Base-by-base conservation (phyloP, 2,888 invertebrate species). In the Troides helena region DNA sequence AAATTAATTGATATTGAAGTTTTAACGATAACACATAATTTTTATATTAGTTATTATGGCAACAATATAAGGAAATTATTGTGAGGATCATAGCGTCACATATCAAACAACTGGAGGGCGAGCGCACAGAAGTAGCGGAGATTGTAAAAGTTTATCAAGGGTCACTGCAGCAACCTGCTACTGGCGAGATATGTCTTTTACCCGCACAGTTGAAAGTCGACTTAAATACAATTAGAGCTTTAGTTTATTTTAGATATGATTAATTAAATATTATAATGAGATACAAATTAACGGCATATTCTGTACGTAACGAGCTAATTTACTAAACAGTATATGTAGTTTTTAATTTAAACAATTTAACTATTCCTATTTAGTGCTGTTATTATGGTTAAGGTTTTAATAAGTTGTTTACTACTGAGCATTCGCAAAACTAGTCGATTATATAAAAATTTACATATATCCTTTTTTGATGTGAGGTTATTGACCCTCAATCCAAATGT, bases 121-220 rank as follows among this genome's bases (percentile, higher is more conserved):
- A 81, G 81, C 81, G 81, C 23, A 59, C 75, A 76, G 78, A 77
- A 82, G 77, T 84, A 80, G 80, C 83, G 81, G 85, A 76, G 86
- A 87, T 88, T 88, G 81, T 72, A 79, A 74, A 77, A 80, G 89
- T 85, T 88, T 89, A 90, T 90, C 90, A 75, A 68, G 80, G 90
- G 87, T 89, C 88, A 85, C 75, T 76, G 77, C 75, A 78, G 74
- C 80, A 78, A 79, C 80, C 77, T 74, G 76, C 72, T 71, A 66
- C 68, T 67, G 72, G 70, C 75, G 74, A 72, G 75, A 71, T 73
- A 72, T 74, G 73, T 72, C 71, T 69, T 71, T 69, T 70, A 65
- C 71, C 71, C 23, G 53, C 43, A 58, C 23, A 23, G 8, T 58
- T n/a, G 53, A 18, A n/a, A 53, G n/a, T 53, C 53, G 2, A 53